These are phyloP conservation scores for Mesoligia furuncula DNA, from an alignment of 2,888 invertebrate genomes.

Conservation along the genomic window DNA sequence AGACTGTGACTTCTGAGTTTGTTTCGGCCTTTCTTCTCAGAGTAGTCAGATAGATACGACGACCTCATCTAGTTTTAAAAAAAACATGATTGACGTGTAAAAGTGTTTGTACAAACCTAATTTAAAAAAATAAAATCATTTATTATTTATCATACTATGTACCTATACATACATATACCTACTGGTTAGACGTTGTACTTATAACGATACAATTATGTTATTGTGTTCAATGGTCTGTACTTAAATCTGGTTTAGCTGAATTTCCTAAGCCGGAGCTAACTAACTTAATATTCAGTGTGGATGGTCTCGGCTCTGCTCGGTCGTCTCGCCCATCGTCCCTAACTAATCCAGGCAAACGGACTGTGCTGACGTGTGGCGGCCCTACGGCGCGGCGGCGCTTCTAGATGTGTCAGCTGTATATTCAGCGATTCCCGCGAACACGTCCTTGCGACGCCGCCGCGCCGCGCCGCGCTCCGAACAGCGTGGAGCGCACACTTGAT, in stretches of 20 bases:
- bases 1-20: too few relatives aligned
- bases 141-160: too few relatives aligned
- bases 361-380: conserved; percentile 9
- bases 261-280: background rate
- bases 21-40: too few relatives aligned
- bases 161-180: too few relatives aligned
- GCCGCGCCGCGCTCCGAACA: background rate
- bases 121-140: too few relatives aligned
- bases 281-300: conserved; percentile 22
- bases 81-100: too few relatives aligned
- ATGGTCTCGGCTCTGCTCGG: background rate
- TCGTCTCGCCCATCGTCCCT: background rate
- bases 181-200: too few relatives aligned
- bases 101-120: too few relatives aligned
- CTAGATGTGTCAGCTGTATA: conserved; percentile 5
- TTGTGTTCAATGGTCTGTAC: background rate
- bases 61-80: too few relatives aligned
- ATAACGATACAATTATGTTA: too few relatives aligned
- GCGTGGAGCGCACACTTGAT: conserved; percentile 22
- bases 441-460: conserved; percentile 16
- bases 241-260: background rate
- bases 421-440: conserved; percentile 17
- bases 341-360: background rate
- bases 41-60: too few relatives aligned
- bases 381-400: background rate